Conservation (phyloP, 2,888 invertebrate genomes). For the Gnatocerus cornutus region DNA sequence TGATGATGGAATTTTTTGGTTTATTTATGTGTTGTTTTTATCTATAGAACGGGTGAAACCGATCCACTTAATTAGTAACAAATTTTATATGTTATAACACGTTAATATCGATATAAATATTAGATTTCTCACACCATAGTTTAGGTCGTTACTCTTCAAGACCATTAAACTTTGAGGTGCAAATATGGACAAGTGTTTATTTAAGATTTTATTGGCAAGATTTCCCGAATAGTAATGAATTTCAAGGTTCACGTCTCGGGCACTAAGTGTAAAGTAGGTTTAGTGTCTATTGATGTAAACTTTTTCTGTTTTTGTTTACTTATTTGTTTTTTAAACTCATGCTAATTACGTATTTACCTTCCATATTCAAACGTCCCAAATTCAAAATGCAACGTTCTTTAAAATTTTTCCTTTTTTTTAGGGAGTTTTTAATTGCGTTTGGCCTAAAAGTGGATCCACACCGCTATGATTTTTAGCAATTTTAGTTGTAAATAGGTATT, state of each 20-base stretch:
- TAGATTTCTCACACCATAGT: slow-evolving; percentile 13
- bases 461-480: too few species aligned
- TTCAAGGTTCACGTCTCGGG: slow-evolving; percentile 11
- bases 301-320: slow-evolving; percentile 11
- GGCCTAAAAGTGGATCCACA: not conserved
- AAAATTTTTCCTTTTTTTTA: not conserved
- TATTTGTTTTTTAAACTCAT: not conserved
- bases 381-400: not conserved
- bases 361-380: not conserved
- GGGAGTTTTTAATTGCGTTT: not conserved
- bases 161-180: slow-evolving; percentile 37
- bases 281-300: slow-evolving; percentile 17
- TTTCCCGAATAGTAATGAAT: slow-evolving; percentile 26
- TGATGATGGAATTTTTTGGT: not conserved
- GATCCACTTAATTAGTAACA: slow-evolving; percentile 9
- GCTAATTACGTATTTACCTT: slow-evolving; percentile 4
- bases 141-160: slow-evolving; percentile 36
- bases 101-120: slow-evolving; percentile 9
- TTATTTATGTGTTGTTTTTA: not conserved
- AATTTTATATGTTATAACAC: slow-evolving; percentile 6
- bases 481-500: too few species aligned
- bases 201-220: slow-evolving; percentile 32
- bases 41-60: not conserved
- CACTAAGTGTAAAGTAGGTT: slow-evolving; percentile 21
- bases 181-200: slow-evolving; percentile 37